Percentiles rank a stretch among this genome's conserved stretches.
These are phyloP conservation scores for Acanthaster planci DNA, from an alignment of 35 echinoderm and acorn worm species.

Conservation along the genomic window DNA sequence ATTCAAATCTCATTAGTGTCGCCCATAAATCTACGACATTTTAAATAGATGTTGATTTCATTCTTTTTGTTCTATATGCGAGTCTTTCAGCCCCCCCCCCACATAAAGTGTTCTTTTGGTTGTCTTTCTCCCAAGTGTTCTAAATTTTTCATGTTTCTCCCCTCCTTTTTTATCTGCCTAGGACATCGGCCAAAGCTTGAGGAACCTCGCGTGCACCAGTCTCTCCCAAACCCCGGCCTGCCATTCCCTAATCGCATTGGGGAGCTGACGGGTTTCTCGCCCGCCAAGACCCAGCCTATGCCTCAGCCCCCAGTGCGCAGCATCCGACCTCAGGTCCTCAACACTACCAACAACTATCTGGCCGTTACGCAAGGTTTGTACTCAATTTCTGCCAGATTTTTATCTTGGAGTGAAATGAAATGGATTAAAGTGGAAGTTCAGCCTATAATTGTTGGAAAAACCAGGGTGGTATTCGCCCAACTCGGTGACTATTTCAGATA, in stretches of 20 bases:
- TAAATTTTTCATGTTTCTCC: constrained; percentile 1
- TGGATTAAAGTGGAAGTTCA: too few species aligned
- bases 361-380: constrained; percentile 35
- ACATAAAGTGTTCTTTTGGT: too few species aligned
- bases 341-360: constrained; percentile 61
- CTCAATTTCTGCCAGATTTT: not conserved
- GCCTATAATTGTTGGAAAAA: too few species aligned
- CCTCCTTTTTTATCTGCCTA: constrained; percentile 19
- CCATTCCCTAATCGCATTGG: constrained; percentile 28
- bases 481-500: too few species aligned
- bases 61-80: too few species aligned
- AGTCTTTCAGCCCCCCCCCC: too few species aligned
- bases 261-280: not conserved
- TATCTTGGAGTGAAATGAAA: too few species aligned
- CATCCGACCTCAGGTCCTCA: constrained; percentile 42
- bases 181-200: constrained; percentile 88
- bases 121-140: too few species aligned
- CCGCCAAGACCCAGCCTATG: not conserved
- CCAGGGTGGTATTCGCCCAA: too few species aligned
- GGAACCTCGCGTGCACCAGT: constrained; percentile 65
- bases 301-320: constrained; percentile 6
- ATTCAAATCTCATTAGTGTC: too few species aligned
- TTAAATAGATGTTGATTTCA: too few species aligned
- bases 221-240: constrained; percentile 45
- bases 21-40: too few species aligned